Evolutionary conservation across 2,113 vertebrate genomes (phyloP), one percentile per base, ranked within the genome.

Genomic region (Aldabrachelys gigantea): DNA sequence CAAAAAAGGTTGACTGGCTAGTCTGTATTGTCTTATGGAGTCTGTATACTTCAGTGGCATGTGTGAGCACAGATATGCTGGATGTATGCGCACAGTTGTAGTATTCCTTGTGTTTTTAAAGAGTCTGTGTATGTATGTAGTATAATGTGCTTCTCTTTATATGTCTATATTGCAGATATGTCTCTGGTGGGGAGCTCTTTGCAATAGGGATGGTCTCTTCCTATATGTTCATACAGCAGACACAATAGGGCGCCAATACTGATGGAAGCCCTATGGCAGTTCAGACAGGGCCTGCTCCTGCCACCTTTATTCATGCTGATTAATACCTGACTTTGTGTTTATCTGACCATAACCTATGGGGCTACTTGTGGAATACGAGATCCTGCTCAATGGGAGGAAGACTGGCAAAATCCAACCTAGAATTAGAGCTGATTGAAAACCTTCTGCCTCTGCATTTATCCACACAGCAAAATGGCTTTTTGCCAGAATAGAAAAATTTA

Each of bases 101-200:
- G 94, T 35, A 75, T 82, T 62, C 25, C 62, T 94, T 94, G 93
- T 90, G 85, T 91, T 96, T 83, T 0, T 78, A 47, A 78, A 0
- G 57, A 89, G 84, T 91, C 87, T 89, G 89, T 91, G 84, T 56
- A 0, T 88, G 85, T 95, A 87, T 78, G 5, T 59, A 84, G 52
- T 85, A 78, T 94, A 94, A 91, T 76, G 91, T 50, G 54, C 93
- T 96, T 96, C 81, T 96, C 93, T 88, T 56, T 96, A 52, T 10
- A 87, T 91, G 89, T 75, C 57, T 89, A 81, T 75, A 49, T 65
- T 96, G 85, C 81, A 85, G 81, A 57, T 80, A 89, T 94, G 90
- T 94, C 11, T 47, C 75, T 44, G 12, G 12, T 47, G 41, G 25
- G 19, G 10, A 72, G 19, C 35, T 38, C 35, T 72, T 78, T 13